A percentile compares a stretch with the other conserved stretches of the same genome.
phyloP scores from a whole-genome alignment of 2,113 vertebrate genomes.

The Junco hyemalis region DNA sequence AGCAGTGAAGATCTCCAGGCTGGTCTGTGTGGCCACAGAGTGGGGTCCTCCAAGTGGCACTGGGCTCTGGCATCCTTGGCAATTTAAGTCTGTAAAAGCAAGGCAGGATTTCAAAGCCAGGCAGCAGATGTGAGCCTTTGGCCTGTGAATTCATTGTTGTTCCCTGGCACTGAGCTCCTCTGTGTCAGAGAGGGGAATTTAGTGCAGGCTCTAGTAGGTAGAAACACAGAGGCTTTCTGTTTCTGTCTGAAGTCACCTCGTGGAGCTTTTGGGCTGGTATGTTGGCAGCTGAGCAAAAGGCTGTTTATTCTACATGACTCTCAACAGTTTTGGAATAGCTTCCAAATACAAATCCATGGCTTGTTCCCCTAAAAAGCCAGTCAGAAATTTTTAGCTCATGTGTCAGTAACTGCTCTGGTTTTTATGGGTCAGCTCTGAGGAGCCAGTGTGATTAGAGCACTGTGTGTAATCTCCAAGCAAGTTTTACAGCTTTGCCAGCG shows the following conservation, averaged over 20 bases:
- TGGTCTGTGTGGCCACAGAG: neutral
- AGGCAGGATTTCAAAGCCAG: neutral
- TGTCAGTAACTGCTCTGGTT: neutral
- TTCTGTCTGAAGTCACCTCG: neutral
- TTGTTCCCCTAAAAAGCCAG: constrained; percentile 20
- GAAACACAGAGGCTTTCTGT: neutral
- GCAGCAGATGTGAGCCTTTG: neutral
- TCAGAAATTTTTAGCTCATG: neutral
- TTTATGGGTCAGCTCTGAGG: constrained; percentile 3
- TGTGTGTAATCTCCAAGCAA: neutral
- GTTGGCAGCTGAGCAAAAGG: constrained; percentile 45
- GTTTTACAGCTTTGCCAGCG: neutral
- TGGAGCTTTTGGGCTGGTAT: neutral
- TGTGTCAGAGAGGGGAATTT: neutral
- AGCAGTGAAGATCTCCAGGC: neutral
- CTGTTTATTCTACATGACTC: neutral
- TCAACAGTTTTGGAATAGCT: neutral
- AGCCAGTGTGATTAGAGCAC: constrained; percentile 17
- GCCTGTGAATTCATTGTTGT: neutral
- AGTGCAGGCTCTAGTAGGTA: neutral
- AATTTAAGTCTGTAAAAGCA: neutral
- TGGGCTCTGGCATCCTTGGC: neutral
- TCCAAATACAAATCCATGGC: constrained; percentile 13
- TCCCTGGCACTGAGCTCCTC: neutral
- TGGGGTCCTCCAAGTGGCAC: fast-evolving